Evolutionary conservation across 2,888 invertebrate species (phyloP).

Genomic region (Athetis lepigone): DNA sequence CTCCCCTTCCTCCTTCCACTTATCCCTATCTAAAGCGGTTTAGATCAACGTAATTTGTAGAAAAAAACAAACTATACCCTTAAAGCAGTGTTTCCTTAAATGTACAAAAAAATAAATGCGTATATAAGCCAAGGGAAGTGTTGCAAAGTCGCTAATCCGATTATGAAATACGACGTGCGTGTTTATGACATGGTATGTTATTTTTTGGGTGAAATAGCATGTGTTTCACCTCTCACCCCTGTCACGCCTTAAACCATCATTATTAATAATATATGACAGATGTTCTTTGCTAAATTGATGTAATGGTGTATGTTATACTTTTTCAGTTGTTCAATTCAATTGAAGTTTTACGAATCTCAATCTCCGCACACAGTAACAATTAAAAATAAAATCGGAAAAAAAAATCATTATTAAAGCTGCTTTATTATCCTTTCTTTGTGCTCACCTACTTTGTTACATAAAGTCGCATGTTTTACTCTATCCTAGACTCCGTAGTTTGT

Average conservation of each 20-base stretch:
- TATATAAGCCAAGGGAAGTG: slow-evolving; percentile 30
- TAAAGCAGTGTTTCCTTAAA: slow-evolving; percentile 18
- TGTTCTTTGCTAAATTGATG: neutral
- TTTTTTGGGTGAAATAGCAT: slow-evolving; percentile 45
- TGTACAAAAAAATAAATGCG: slow-evolving; percentile 20
- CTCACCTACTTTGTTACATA: no score
- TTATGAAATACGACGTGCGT: slow-evolving; percentile 46
- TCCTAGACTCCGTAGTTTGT: no score
- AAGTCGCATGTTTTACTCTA: no score
- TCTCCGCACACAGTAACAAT: no score
- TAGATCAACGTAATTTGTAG: no score
- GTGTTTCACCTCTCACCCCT: slow-evolving; percentile 45
- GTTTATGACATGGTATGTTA: slow-evolving; percentile 26
- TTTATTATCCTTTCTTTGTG: no score
- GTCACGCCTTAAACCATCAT: slow-evolving; percentile 2
- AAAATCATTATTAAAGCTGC: no score
- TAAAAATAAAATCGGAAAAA: no score
- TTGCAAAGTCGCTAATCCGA: slow-evolving; percentile 44
- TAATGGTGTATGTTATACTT: neutral
- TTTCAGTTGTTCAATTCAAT: neutral
- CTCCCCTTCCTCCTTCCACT: no score
- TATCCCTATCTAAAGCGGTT: no score
- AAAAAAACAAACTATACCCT: no score
- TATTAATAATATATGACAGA: slow-evolving; percentile 13
- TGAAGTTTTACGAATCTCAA: neutral